phyloP scores from a whole-genome alignment of 2,113 vertebrate genomes.

The Hyaena hyaena region DNA sequence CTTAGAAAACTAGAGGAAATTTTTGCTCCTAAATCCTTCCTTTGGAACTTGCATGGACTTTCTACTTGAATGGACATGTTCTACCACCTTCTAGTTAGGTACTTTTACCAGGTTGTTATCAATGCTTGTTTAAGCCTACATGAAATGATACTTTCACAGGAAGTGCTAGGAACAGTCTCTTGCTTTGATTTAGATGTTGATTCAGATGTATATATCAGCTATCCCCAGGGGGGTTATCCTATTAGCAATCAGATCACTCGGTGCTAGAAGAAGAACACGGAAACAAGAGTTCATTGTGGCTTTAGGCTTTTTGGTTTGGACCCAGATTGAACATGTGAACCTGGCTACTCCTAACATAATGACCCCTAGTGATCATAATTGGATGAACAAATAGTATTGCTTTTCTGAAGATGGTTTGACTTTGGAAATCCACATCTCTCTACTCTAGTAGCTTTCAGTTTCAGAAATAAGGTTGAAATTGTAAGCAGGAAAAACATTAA shows the following conservation, averaged over 20 bases:
- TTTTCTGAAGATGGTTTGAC: not conserved
- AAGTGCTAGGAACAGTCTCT: constrained; percentile 14
- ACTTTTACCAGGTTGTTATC: not conserved
- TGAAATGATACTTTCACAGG: constrained; percentile 37
- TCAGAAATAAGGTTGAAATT: not conserved
- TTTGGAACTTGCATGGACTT: not conserved
- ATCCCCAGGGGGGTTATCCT: not conserved
- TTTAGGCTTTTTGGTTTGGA: not conserved
- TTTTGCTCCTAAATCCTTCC: not conserved
- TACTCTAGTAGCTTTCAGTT: not conserved
- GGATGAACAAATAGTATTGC: not conserved
- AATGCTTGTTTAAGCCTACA: not conserved
- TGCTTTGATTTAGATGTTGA: constrained; percentile 49
- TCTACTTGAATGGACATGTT: not conserved
- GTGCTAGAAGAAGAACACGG: not conserved
- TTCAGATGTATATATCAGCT: not conserved
- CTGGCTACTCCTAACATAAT: not conserved
- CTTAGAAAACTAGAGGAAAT: not conserved
- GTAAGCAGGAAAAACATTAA: not conserved
- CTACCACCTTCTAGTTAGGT: not conserved
- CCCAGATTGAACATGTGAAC: not conserved
- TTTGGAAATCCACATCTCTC: constrained; percentile 2
- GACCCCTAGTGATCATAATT: not conserved
- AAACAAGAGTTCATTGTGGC: not conserved
- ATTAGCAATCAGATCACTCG: not conserved